Conservation (phyloP, 1,140 invertebrate species). For the Sitophilus oryzae region DNA sequence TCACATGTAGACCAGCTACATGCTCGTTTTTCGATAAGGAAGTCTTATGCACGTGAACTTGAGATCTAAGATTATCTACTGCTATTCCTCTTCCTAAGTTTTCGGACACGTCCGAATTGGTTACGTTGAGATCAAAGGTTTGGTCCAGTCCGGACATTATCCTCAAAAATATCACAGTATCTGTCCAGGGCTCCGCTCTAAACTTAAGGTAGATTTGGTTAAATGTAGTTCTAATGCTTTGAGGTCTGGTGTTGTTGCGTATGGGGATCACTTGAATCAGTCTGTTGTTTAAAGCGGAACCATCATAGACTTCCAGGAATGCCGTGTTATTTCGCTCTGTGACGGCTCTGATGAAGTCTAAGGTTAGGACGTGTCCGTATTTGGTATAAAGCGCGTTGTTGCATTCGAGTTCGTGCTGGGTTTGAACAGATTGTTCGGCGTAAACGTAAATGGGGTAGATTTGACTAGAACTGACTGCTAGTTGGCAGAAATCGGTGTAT, state of each 20-base stretch:
- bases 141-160: conserved; percentile 72
- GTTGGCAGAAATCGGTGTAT: conserved; percentile 71
- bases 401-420: conserved; percentile 60
- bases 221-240: conserved; percentile 72
- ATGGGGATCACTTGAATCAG: conserved; percentile 62
- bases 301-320: conserved; percentile 71
- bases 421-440: conserved; percentile 68
- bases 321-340: conserved; percentile 69
- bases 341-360: conserved; percentile 73
- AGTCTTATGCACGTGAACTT: conserved; percentile 71
- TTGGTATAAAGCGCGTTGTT: conserved; percentile 71
- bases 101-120: conserved; percentile 72
- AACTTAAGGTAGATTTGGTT: conserved; percentile 75
- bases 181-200: conserved; percentile 58
- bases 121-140: conserved; percentile 82
- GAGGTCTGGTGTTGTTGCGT: conserved; percentile 73
- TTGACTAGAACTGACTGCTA: conserved; percentile 72
- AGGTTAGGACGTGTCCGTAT: conserved; percentile 71
- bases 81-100: conserved; percentile 91
- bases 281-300: conserved; percentile 60
- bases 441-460: conserved; percentile 74
- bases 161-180: conserved; percentile 67
- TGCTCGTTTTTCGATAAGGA: conserved; percentile 83
- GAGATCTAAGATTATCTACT: conserved; percentile 76
- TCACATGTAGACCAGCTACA: conserved; percentile 80